Percentiles rank a stretch among this genome's conserved stretches.
Conservation (phyloP, 2,888 invertebrate genomes). For the Machimus atricapillus region DNA sequence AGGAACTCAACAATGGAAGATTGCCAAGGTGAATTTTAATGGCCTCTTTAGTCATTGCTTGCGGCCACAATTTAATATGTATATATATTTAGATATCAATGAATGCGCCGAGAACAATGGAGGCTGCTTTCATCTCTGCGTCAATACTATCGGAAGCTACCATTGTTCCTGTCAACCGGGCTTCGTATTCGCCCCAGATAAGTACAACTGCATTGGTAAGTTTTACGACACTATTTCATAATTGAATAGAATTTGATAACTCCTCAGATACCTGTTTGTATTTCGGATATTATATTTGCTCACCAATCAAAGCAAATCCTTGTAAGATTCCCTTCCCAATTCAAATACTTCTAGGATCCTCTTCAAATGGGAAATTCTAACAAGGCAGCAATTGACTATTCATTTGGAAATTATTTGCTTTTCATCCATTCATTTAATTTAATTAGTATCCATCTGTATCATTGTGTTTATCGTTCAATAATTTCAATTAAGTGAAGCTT, state of each 20-base stretch:
- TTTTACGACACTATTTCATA: not conserved
- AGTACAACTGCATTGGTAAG: constrained; percentile 50
- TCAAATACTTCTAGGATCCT: not conserved
- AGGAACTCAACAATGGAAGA: constrained; percentile 47
- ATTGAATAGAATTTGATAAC: not conserved
- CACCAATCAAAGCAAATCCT: not conserved
- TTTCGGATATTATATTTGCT: not conserved
- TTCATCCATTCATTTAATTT: not conserved
- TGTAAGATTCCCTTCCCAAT: not conserved
- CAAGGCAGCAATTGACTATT: not conserved
- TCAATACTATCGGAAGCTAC: constrained; percentile 51
- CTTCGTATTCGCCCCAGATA: constrained; percentile 51
- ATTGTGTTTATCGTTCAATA: not conserved
- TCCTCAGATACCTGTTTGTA: not conserved
- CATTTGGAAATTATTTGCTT: not conserved
- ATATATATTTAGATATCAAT: constrained; percentile 41
- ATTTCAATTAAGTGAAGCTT: not conserved
- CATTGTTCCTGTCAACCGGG: constrained; percentile 59
- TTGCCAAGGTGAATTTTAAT: constrained; percentile 46
- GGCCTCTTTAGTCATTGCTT: not conserved
- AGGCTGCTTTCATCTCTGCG: constrained; percentile 49
- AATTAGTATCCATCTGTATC: not conserved
- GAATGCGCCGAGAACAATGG: constrained; percentile 46
- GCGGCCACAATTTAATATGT: not conserved
- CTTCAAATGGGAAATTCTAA: not conserved